Percentiles rank a stretch among this genome's conserved stretches.
These are phyloP conservation scores for Typhlomys cinereus DNA, from an alignment of 2,113 vertebrate genomes.

Conservation along the genomic window DNA sequence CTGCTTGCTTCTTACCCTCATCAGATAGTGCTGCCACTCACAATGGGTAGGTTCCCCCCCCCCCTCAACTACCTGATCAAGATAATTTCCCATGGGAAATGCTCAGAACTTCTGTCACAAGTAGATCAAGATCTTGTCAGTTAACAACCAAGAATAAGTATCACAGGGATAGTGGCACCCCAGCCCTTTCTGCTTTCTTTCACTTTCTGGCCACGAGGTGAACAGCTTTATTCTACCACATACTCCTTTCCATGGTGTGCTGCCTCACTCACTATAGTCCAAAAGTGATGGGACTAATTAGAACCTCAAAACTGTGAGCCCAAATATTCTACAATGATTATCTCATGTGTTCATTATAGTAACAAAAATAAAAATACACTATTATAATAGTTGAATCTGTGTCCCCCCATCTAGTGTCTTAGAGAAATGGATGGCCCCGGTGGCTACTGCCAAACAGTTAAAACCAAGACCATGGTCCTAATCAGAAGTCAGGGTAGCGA, in stretches of 20 bases:
- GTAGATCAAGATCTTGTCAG: no score
- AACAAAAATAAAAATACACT: background rate
- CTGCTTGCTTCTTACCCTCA: no score
- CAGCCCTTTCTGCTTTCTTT: background rate
- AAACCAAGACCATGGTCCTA: background rate
- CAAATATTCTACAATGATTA: background rate
- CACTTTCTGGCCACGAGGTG: background rate
- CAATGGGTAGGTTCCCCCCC: no score
- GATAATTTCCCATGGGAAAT: no score
- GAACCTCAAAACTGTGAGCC: background rate
- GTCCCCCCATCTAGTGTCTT: background rate
- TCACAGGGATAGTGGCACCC: background rate
- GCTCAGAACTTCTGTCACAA: no score
- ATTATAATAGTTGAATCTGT: background rate
- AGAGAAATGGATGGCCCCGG: background rate
- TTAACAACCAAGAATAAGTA: no score
- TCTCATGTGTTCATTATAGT: background rate
- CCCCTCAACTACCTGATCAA: no score
- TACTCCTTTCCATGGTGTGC: background rate
- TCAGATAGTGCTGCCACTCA: no score
- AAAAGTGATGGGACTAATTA: background rate
- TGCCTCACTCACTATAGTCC: background rate
- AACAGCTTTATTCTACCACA: background rate
- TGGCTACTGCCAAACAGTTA: background rate
- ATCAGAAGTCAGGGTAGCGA: background rate